Conservation (phyloP, 2,113 vertebrate genomes). For the Dolichotis patagonum region DNA sequence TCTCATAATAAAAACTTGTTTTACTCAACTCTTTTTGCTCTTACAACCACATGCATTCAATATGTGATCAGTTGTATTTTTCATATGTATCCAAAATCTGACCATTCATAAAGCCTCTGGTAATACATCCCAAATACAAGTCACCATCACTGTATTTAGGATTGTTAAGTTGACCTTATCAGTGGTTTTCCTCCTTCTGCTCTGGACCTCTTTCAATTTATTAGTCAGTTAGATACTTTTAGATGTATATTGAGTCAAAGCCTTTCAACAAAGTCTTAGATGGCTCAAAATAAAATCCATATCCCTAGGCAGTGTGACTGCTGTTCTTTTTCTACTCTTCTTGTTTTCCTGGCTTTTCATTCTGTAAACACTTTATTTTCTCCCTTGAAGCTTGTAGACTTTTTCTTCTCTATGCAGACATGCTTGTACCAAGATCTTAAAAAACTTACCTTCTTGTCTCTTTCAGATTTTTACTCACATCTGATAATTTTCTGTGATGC, state of each 20-base stretch:
- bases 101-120: neutral
- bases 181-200: neutral
- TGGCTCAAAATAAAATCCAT: neutral
- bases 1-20: neutral
- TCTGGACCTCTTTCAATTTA: neutral
- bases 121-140: accelerated
- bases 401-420: neutral
- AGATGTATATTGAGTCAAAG: neutral
- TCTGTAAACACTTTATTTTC: neutral
- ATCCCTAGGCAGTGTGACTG: neutral
- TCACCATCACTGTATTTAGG: neutral
- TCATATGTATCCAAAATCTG: neutral
- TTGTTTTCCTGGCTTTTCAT: neutral
- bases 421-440: neutral
- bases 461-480: neutral
- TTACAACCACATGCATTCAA: neutral
- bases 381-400: neutral
- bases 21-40: neutral
- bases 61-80: neutral
- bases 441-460: neutral
- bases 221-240: neutral
- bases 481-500: neutral
- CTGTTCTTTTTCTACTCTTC: neutral
- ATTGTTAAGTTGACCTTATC: neutral
- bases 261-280: neutral